A percentile compares a stretch with the other conserved stretches of the same genome.
These are phyloP conservation scores for Tineola bisselliella DNA, from an alignment of 2,888 invertebrate species.

Conservation along the genomic window DNA sequence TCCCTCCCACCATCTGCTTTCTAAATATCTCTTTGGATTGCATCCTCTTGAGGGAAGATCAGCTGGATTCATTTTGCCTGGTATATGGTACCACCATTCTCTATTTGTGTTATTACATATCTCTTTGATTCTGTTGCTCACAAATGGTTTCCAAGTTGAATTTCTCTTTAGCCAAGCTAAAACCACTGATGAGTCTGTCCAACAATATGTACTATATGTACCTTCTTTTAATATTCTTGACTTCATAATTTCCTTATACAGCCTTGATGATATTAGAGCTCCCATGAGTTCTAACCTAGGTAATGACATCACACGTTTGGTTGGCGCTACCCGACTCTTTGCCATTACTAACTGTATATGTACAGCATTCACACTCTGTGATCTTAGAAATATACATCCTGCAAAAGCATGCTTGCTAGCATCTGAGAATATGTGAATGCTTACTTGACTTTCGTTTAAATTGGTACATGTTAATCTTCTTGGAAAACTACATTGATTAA, in stretches of 20 bases:
- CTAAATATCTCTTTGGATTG: conserved; percentile 1
- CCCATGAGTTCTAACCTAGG: conserved; percentile 7
- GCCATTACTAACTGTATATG: neutral
- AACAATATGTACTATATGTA: neutral
- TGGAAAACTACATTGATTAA: neutral
- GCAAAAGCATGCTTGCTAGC: conserved; percentile 3
- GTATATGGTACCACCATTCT: conserved; percentile 13
- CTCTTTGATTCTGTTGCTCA: conserved; percentile 14
- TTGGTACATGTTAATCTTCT: neutral
- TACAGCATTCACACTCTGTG: neutral
- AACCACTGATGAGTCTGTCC: conserved; percentile 6
- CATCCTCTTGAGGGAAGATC: conserved; percentile 14
- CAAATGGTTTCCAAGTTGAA: conserved; percentile 12
- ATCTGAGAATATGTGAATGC: conserved; percentile 12
- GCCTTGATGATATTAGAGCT: neutral
- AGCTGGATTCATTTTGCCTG: conserved; percentile 14
- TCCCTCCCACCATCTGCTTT: conserved; percentile 13
- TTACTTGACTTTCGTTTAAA: neutral
- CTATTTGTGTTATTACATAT: conserved; percentile 1
- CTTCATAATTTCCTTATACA: neutral
- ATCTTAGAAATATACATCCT: conserved; percentile 8
- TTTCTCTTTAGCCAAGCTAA: neutral
- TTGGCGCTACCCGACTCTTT: conserved; percentile 3
- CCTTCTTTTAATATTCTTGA: neutral
- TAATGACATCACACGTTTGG: conserved; percentile 5